Evolutionary conservation across 2,888 invertebrate species (phyloP).

Genomic region (Aquatica leii): DNA sequence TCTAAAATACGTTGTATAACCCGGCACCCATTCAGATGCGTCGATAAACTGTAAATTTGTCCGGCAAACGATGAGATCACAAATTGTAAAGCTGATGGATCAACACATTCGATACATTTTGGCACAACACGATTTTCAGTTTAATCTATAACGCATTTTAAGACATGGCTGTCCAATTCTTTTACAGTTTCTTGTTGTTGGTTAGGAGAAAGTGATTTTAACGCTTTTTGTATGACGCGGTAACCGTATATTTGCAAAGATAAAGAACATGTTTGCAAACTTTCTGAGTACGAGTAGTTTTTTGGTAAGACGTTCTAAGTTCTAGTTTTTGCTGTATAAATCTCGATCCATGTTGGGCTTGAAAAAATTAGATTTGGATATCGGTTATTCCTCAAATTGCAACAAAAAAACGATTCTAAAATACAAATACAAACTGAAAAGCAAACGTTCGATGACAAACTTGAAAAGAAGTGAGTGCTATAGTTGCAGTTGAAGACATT

Average conservation of each 20-base stretch:
- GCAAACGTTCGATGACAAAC: too few species aligned
- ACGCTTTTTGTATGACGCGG: conserved; percentile 98
- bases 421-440: too few species aligned
- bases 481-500: too few species aligned
- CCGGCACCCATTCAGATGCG: conserved; percentile 99
- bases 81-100: conserved; percentile 94
- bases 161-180: conserved; percentile 96
- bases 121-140: conserved; percentile 99
- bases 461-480: too few species aligned
- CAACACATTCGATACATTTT: conserved; percentile 99
- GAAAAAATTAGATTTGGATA: conserved; percentile 95
- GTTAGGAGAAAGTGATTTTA: conserved; percentile 95
- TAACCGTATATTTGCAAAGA: conserved; percentile 99
- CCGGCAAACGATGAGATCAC: conserved; percentile 84
- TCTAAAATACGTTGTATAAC: conserved; percentile 99
- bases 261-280: conserved; percentile 90
- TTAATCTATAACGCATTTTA: conserved; percentile 99
- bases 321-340: conserved; percentile 99
- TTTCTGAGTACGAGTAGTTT: conserved; percentile 91
- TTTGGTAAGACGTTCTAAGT: conserved; percentile 97
- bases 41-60: conserved; percentile 93
- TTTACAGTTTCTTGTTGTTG: conserved; percentile 98
- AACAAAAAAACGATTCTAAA: too few species aligned
- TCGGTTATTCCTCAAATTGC: conserved; percentile 91
- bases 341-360: conserved; percentile 98